Conservation (phyloP, 35 echinoderm and acorn worm species). For the Lytechinus variegatus region DNA sequence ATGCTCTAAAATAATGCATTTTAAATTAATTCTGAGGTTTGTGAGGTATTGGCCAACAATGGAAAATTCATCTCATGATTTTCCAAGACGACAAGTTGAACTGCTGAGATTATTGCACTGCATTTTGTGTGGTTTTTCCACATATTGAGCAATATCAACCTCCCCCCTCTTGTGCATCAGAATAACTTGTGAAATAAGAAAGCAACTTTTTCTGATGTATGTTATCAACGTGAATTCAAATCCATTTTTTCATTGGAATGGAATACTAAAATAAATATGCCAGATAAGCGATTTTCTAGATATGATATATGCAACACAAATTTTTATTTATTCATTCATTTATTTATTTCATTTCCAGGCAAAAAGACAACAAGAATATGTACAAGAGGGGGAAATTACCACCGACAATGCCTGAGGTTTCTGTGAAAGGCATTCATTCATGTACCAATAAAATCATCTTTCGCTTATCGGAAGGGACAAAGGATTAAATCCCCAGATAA, state of each 20-base stretch:
- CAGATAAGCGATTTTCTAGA: no score
- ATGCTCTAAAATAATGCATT: constrained; percentile 3
- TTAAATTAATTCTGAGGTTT: background rate
- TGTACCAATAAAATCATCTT: no score
- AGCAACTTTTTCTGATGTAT: background rate
- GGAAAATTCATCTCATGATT: background rate
- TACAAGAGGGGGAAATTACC: no score
- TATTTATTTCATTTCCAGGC: background rate
- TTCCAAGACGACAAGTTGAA: constrained; percentile 4
- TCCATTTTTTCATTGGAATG: background rate
- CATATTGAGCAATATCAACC: background rate
- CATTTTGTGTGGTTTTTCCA: background rate
- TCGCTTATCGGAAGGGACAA: no score
- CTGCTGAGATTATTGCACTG: background rate
- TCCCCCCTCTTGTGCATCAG: background rate
- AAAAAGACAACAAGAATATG: no score
- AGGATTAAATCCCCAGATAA: no score
- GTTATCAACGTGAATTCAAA: background rate
- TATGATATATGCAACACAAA: background rate
- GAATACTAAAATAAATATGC: no score
- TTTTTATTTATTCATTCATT: background rate
- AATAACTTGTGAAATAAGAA: background rate
- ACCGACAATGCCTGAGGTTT: no score
- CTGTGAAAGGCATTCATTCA: no score
- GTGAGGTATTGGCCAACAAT: background rate